phyloP scores from a whole-genome alignment of 1,140 invertebrate genomes.

The Arion vulgaris region DNA sequence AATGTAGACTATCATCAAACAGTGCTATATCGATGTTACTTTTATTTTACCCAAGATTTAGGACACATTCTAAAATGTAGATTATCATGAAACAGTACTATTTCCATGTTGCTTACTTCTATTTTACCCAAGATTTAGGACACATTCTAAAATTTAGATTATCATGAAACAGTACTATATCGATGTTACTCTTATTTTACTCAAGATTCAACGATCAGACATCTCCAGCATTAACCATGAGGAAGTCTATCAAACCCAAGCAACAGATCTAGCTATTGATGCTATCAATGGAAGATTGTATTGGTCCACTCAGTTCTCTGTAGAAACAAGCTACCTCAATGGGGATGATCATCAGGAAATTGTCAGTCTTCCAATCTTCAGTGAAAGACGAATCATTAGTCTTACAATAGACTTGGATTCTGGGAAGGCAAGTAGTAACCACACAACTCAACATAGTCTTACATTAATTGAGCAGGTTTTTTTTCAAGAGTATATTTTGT shows the following conservation, averaged over 20 bases:
- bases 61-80: too few relatives aligned
- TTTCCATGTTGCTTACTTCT: too few relatives aligned
- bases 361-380: slow-evolving; percentile 81
- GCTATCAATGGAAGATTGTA: slow-evolving; percentile 86
- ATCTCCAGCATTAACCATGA: slow-evolving; percentile 81
- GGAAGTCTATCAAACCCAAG: slow-evolving; percentile 83
- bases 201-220: slow-evolving; percentile 80
- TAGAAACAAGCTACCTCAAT: slow-evolving; percentile 85
- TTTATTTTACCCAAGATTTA: too few relatives aligned
- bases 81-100: too few relatives aligned
- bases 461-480: neutral
- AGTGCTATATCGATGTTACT: too few relatives aligned
- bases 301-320: slow-evolving; percentile 87
- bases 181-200: too few relatives aligned
- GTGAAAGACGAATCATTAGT: slow-evolving; percentile 82
- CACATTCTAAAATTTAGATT: too few relatives aligned
- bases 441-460: neutral
- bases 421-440: slow-evolving; percentile 42
- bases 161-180: too few relatives aligned
- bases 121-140: too few relatives aligned
- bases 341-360: slow-evolving; percentile 83
- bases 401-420: slow-evolving; percentile 80
- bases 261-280: slow-evolving; percentile 87
- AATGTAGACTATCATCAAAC: too few relatives aligned
- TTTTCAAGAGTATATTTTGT: too few relatives aligned